These are phyloP conservation scores for Dicerorhinus sumatrensis DNA, from an alignment of 2,113 vertebrate genomes.

Conservation along the genomic window DNA sequence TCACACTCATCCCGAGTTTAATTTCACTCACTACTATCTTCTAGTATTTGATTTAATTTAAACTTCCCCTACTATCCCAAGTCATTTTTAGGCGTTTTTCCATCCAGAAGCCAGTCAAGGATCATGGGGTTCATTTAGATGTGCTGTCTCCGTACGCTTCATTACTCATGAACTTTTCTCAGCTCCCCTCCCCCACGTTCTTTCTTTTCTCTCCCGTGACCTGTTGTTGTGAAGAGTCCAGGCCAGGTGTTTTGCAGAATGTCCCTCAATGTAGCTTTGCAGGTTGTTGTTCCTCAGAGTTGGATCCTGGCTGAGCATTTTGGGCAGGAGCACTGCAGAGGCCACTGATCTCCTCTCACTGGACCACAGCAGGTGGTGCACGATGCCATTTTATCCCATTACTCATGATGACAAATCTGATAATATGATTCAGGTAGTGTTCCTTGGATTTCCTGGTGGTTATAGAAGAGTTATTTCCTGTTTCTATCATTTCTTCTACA, in stretches of 20 bases:
- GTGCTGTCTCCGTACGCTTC: too few relatives aligned
- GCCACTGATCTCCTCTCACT: not conserved
- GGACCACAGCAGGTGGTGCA: not conserved
- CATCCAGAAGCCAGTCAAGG: too few relatives aligned
- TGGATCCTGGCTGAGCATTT: accelerated
- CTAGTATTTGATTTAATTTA: not conserved
- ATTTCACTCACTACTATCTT: not conserved
- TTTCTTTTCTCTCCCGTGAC: not conserved
- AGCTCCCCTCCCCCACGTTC: not conserved
- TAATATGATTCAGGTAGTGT: too few relatives aligned
- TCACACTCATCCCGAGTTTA: not conserved
- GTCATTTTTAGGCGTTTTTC: not conserved
- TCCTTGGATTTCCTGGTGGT: not conserved
- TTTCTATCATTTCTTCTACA: not conserved
- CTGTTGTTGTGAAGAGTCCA: not conserved
- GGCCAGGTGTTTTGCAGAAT: not conserved
- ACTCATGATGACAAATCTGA: not conserved
- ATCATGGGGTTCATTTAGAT: not conserved
- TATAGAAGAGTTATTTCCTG: not conserved
- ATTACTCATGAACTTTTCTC: accelerated
- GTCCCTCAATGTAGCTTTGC: not conserved
- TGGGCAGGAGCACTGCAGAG: not conserved
- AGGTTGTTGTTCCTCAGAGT: not conserved
- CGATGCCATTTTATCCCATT: not conserved
- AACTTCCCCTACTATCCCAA: too few relatives aligned